Percentiles rank a stretch among this genome's conserved stretches.
These are phyloP conservation scores for Oreotrochilus melanogaster DNA, from an alignment of 2,113 vertebrate genomes.

Conservation along the genomic window DNA sequence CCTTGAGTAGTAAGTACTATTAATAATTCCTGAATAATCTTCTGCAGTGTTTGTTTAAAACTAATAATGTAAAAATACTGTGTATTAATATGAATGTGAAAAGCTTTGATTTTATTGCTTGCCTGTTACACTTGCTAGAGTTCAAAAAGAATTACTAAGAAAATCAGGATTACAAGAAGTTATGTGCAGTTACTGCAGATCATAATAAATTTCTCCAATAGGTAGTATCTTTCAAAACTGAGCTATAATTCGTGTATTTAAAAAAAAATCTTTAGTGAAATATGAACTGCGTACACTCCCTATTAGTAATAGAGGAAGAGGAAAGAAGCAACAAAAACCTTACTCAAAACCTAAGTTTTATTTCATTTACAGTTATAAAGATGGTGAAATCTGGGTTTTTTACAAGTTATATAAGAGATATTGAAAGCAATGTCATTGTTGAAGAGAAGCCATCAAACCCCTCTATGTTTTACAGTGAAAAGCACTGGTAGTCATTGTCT, in stretches of 20 bases:
- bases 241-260: background rate
- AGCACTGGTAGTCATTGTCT: background rate
- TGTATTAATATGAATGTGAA: background rate
- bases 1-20: conserved; percentile 91
- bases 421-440: background rate
- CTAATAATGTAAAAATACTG: background rate
- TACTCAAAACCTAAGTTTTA: background rate
- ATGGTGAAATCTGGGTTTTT: background rate
- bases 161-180: background rate
- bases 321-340: background rate
- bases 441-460: background rate
- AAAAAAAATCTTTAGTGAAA: background rate
- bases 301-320: background rate
- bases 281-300: background rate
- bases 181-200: background rate
- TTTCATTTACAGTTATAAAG: background rate
- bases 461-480: background rate
- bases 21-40: background rate
- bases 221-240: background rate
- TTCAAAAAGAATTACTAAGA: background rate
- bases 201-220: background rate
- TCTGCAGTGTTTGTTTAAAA: background rate
- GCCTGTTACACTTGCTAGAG: background rate
- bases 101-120: background rate
- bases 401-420: background rate